Evolutionary conservation across 1,140 invertebrate species (phyloP).

Genomic region (Drosophila tani): DNA sequence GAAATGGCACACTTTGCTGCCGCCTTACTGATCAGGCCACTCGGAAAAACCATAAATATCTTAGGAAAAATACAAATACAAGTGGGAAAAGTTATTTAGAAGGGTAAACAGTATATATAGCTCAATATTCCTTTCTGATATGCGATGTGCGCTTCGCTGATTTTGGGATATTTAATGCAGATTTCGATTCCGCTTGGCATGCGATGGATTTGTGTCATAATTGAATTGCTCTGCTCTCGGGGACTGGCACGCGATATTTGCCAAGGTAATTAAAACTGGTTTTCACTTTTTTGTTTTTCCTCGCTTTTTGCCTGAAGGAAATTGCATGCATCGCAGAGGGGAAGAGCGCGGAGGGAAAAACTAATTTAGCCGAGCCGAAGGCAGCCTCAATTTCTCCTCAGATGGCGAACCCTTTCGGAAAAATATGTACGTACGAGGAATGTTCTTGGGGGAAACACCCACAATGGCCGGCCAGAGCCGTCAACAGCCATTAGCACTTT

Average conservation of each 20-base stretch:
- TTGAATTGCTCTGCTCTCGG: conserved; percentile 56
- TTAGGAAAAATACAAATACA: neutral
- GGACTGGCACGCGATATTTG: conserved; percentile 57
- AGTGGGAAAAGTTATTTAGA: neutral
- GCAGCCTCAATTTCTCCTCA: conserved; percentile 29
- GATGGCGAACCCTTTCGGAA: conserved; percentile 37
- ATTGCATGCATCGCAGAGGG: conserved; percentile 25
- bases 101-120: neutral
- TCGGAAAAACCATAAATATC: neutral
- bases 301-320: conserved; percentile 37
- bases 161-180: conserved; percentile 54
- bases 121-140: conserved; percentile 4
- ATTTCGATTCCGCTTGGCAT: conserved; percentile 43
- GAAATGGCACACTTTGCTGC: conserved; percentile 5
- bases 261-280: conserved; percentile 68
- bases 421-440: conserved; percentile 21
- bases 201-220: conserved; percentile 80
- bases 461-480: conserved; percentile 58
- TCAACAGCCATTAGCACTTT: conserved; percentile 84
- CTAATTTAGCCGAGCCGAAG: conserved; percentile 25
- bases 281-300: conserved; percentile 59
- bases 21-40: neutral
- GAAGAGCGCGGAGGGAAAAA: conserved; percentile 13
- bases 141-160: conserved; percentile 43
- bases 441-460: conserved; percentile 45